A percentile compares a stretch with the other conserved stretches of the same genome.
Evolutionary conservation across 2,888 invertebrate genomes (phyloP).

Genomic region (Petrolisthes manimaculis): DNA sequence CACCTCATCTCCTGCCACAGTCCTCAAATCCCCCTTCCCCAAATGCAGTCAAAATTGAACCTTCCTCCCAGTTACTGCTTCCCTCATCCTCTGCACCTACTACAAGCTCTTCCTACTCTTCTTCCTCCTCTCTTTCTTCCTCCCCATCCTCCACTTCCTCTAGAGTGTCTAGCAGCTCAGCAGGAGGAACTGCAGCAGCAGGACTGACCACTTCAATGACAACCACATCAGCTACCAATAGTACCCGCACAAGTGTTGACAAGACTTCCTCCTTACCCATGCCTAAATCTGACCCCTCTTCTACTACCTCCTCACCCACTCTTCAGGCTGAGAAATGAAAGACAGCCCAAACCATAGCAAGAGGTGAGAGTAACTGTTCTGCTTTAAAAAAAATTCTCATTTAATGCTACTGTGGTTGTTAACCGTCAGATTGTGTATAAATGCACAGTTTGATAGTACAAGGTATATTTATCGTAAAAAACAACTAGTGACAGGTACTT

Average conservation of each 20-base stretch:
- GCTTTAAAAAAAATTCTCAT: slow-evolving; percentile 19
- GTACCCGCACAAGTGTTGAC: not conserved
- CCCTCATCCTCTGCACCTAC: slow-evolving; percentile 8
- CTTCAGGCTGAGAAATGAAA: slow-evolving; percentile 27
- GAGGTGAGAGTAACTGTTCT: slow-evolving; percentile 27
- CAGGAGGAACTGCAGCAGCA: not conserved
- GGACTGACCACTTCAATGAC: not conserved
- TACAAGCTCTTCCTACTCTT: not conserved
- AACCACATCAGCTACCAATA: not conserved
- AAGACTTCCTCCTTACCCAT: slow-evolving; percentile 7
- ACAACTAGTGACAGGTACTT: slow-evolving; percentile 55
- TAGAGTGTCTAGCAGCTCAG: not conserved
- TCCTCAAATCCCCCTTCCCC: slow-evolving; percentile 6
- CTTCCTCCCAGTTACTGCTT: not conserved
- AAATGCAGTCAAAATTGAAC: not conserved
- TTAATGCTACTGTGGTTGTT: slow-evolving; percentile 37
- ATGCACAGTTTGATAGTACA: slow-evolving; percentile 48
- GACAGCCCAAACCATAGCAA: slow-evolving; percentile 10
- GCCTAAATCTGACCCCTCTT: slow-evolving; percentile 14
- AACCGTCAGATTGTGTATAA: slow-evolving; percentile 43
- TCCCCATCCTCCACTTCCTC: slow-evolving; percentile 9
- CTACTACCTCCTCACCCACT: slow-evolving; percentile 24
- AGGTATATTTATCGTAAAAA: slow-evolving; percentile 39
- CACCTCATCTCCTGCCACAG: not conserved
- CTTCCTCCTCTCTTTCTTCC: slow-evolving; percentile 6